Base-by-base conservation (phyloP, 2,113 vertebrate genomes). In the Mionectes macconnelli region DNA sequence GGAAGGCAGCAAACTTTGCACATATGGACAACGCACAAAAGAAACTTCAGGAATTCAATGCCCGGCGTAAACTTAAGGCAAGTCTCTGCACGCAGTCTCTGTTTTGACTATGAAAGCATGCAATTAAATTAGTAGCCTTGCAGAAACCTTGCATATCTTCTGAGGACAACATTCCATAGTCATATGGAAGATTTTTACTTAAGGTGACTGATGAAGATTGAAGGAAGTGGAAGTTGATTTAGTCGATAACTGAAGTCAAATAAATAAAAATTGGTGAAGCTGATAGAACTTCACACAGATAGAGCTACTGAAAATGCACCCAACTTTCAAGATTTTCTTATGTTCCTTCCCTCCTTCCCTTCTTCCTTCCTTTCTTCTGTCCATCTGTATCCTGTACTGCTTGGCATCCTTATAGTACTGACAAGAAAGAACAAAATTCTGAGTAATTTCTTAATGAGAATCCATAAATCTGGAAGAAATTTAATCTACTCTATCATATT, bases 11-110 rank as follows among this genome's bases (percentile, higher is more conserved):
- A 80, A 99, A 99, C 93, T 99, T 99, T 89, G 97, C 98, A 76
- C 99, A 99, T 88, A 99, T 99, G 99, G 98, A 99, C 85, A 99
- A 98, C 1, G 99, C 98, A 74, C 98, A 99, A 73, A 99, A 98
- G 98, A 99, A 99, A 95, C 98, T 99, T 49, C 98, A 98, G 89
- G 99, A 99, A 95, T 99, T 99, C 97, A 99, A 99, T 93, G 99
- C 98, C 18, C 97, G 98, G 24, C 98, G 99, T 96, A 99, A 99
- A 97, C 98, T 99, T 68, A 99, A 99, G 98, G 99, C 98, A 97
- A 95, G 89, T 94, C 20, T 53, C 27, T 37, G n/a, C 9, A 39
- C 14, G 35, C 17, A 67, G 35, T 77, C 37, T 90, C 33, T 87
- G 14, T 53, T 95, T 55, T 63, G 40, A n/a, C 67, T 87, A 20